Evolutionary conservation across 2,888 invertebrate species (phyloP), one percentile per base, ranked within the genome.

Genomic region (Fabriciana adippe): DNA sequence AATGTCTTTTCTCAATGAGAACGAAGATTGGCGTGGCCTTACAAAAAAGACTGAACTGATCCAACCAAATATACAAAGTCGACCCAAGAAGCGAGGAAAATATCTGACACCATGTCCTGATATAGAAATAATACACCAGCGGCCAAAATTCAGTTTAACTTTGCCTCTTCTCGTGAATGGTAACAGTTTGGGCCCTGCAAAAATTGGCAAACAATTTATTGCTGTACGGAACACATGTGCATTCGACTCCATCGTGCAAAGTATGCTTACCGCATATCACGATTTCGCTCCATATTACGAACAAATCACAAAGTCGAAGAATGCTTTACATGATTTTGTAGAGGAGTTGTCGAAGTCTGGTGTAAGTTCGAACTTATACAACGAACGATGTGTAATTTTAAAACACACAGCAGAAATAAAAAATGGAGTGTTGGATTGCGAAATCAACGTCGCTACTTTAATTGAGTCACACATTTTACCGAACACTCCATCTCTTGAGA

Each of bases 211-310:
- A 61, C n/a, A 15, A 57, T 18, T 41, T 13, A 51, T 35, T 35
- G 35, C 26, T n/a, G 16, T 61, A 11, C 26, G 18, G 1, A 50
- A 61, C 31, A 61, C 41, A n/a, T 61, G 61, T 53, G 31, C 50
- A 41, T 61, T 53, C 14, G 53, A 61, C 16, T 50, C 41, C 15
- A 51, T 18, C n/a, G 35, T 35, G 11, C 41, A 61, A 15, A 53
- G 31, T 50, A 51, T 61, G n/a, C 13, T 61, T 14, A 51, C 61
- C 11, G 45, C 61, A 53, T 61, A 61, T 18, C 61, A 61, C 35
- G 61, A 53, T 18, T 61, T 41, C 31, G 13, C 31, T 31, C 6
- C 31, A 0, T 31, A 31, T 31, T 31, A 31, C 6, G 31, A 31
- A 6, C 31, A 31, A 1, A 31, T 31, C 4, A 31, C 6, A 31